phyloP scores from a whole-genome alignment of 2,888 invertebrate genomes.

The Pasiphila rectangulata region DNA sequence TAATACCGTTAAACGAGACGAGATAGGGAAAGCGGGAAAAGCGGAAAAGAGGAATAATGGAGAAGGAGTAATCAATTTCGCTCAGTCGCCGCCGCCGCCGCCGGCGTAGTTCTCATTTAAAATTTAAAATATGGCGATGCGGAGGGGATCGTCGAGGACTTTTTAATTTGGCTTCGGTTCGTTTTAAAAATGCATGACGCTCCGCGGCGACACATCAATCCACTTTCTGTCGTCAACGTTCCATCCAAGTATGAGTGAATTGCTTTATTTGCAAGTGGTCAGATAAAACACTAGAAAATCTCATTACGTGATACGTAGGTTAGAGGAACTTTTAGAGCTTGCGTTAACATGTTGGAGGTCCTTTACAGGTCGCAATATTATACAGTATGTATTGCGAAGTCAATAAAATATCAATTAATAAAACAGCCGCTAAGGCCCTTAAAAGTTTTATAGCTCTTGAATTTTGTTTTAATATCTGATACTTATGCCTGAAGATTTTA shows the following conservation, averaged over 20 bases:
- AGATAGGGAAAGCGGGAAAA: slow-evolving; percentile 69
- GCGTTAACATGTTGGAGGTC: no score
- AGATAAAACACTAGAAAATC: slow-evolving; percentile 26
- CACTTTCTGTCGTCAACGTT: slow-evolving; percentile 70
- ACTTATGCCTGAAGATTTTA: background rate
- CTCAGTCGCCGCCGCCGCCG: slow-evolving; percentile 70
- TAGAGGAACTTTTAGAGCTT: no score
- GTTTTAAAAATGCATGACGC: slow-evolving; percentile 76
- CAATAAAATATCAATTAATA: no score
- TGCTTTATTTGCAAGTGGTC: slow-evolving; percentile 42
- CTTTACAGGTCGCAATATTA: no score
- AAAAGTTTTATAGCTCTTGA: background rate
- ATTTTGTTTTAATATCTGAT: background rate
- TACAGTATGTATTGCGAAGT: no score
- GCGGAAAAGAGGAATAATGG: slow-evolving; percentile 78
- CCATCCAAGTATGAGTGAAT: slow-evolving; percentile 48
- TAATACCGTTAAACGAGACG: slow-evolving; percentile 75
- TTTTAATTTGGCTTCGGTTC: slow-evolving; percentile 75
- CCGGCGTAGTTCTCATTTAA: slow-evolving; percentile 76
- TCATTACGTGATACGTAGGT: no score
- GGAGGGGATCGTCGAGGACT: slow-evolving; percentile 70
- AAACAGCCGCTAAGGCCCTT: no score
- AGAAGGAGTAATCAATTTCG: slow-evolving; percentile 80
- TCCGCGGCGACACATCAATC: slow-evolving; percentile 77
- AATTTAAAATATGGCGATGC: slow-evolving; percentile 76